A percentile compares a stretch with the other conserved stretches of the same genome.
Conservation (phyloP, 1,140 invertebrate genomes). For the Drosophila suzukii region DNA sequence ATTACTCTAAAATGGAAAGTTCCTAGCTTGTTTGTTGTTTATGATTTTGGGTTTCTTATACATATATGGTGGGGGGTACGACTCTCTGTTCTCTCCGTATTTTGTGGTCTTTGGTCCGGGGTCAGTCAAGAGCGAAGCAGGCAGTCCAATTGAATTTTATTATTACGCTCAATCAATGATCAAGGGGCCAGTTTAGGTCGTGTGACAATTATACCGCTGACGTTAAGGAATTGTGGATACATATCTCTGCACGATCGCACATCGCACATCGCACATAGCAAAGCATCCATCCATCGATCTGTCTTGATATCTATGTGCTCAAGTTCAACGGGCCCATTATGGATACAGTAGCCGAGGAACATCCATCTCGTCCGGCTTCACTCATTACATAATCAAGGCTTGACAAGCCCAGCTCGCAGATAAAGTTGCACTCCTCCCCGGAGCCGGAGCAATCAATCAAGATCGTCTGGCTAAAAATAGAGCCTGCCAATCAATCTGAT, state of each 20-base stretch:
- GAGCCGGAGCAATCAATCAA: constrained; percentile 65
- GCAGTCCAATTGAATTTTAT: constrained; percentile 82
- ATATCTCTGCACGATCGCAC: constrained; percentile 20
- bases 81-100: constrained; percentile 13
- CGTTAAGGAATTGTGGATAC: constrained; percentile 75
- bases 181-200: constrained; percentile 80
- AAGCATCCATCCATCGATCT: neutral
- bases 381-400: constrained; percentile 77
- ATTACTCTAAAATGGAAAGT: constrained; percentile 68
- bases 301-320: constrained; percentile 33
- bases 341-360: constrained; percentile 39
- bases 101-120: constrained; percentile 41
- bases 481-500: constrained; percentile 64
- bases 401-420: constrained; percentile 32
- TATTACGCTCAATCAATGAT: constrained; percentile 84
- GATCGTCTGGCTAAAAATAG: constrained; percentile 76
- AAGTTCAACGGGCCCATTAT: constrained; percentile 72
- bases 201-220: constrained; percentile 82
- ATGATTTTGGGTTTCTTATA: constrained; percentile 5
- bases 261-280: constrained; percentile 1
- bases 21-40: constrained; percentile 59
- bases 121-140: constrained; percentile 54
- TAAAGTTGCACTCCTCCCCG: constrained; percentile 7
- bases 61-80: neutral
- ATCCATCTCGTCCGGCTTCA: constrained; percentile 39